Percentiles rank a stretch among this genome's conserved stretches.
phyloP scores from a whole-genome alignment of 2,888 invertebrate species.

The Agonopterix heracliana region DNA sequence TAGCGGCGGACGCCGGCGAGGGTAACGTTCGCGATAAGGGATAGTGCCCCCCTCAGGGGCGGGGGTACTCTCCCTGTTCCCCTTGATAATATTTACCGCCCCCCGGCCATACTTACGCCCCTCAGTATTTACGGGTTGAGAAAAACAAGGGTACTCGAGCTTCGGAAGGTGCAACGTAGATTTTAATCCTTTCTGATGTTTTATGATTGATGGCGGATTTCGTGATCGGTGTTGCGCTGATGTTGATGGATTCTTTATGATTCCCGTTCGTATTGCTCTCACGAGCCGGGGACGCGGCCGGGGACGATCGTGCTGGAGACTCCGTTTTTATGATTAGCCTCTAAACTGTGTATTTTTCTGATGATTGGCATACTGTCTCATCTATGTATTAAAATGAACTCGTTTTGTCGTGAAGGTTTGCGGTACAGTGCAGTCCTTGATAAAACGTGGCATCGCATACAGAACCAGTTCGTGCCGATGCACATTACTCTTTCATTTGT shows the following conservation, averaged over 20 bases:
- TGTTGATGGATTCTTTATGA: conserved; percentile 71
- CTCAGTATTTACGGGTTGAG: conserved; percentile 76
- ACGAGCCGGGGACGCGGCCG: conserved; percentile 12
- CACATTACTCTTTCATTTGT: conserved; percentile 23
- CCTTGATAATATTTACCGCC: conserved; percentile 74
- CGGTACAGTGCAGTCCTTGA: conserved; percentile 2
- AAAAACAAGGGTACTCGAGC: conserved; percentile 76
- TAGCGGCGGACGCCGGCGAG: conserved; percentile 66
- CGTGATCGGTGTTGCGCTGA: conserved; percentile 63
- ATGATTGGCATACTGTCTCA: conserved; percentile 5
- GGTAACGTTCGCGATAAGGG: conserved; percentile 76
- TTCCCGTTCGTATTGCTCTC: conserved; percentile 34
- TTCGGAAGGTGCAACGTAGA: conserved; percentile 76
- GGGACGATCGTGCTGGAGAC: conserved; percentile 32
- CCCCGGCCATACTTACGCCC: conserved; percentile 76
- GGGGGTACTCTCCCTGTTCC: conserved; percentile 53
- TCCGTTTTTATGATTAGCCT: conserved; percentile 42
- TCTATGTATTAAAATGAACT: conserved; percentile 1
- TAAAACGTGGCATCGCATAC: conserved; percentile 31
- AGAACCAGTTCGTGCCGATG: conserved; percentile 31
- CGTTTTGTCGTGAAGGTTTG: conserved; percentile 1
- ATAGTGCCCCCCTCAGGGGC: conserved; percentile 66
- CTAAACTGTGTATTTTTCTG: conserved; percentile 9
- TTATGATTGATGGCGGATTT: conserved; percentile 75
- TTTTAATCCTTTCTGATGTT: conserved; percentile 77